Percentiles rank a stretch among this genome's conserved stretches.
Evolutionary conservation across 2,113 vertebrate species (phyloP).

Genomic region (Hydrochoerus hydrochaeris): DNA sequence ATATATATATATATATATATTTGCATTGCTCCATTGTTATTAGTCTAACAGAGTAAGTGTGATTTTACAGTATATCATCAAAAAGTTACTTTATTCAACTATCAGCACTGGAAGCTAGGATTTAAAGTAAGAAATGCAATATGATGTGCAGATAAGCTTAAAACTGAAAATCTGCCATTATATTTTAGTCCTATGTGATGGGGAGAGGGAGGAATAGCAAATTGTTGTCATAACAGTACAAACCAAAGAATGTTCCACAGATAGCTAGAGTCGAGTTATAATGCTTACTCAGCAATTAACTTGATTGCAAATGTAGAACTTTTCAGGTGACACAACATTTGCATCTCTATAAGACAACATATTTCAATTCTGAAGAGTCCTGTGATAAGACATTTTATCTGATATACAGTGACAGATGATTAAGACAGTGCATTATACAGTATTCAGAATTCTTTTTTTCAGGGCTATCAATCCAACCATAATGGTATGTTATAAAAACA

Average conservation of each 20-base stretch:
- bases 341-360: conserved; percentile 63
- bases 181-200: not conserved
- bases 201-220: not conserved
- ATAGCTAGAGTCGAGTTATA: not conserved
- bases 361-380: conserved; percentile 64
- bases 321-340: conserved; percentile 65
- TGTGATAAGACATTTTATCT: conserved; percentile 68
- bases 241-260: not conserved
- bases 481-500: conserved; percentile 75
- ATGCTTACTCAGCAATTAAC: conserved; percentile 55
- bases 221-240: not conserved
- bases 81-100: not conserved
- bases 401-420: conserved; percentile 64
- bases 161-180: conserved; percentile 23
- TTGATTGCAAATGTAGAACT: conserved; percentile 57
- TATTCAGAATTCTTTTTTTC: conserved; percentile 73
- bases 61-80: not conserved
- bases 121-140: not conserved
- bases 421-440: conserved; percentile 65
- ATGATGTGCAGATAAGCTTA: not conserved
- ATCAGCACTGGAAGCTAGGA: not conserved
- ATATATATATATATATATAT: not conserved
- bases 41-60: not conserved
- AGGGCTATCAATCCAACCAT: conserved; percentile 65
- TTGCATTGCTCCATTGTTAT: not conserved